Evolutionary conservation across 2,113 vertebrate genomes (phyloP), one percentile per base, ranked within the genome.

Genomic region (Triplophysa tibetana): DNA sequence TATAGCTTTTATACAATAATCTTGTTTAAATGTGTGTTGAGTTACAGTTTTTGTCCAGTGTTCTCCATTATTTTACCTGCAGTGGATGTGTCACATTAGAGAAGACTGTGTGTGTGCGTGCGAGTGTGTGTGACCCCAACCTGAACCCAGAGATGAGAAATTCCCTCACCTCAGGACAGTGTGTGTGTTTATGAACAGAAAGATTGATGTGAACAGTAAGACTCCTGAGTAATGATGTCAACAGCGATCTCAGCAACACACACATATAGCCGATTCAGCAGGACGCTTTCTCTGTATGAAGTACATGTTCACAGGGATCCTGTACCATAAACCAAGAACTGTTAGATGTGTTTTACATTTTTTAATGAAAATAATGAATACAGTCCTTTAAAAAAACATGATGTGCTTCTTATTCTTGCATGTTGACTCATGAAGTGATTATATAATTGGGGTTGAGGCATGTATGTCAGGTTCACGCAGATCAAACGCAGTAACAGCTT

Each of bases 221-320:
- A 60, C 75, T 84, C 79, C 50, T 78, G 83, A 84, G 83, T 81
- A 81, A 84, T 78, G 79, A 81, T 84, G 83, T 84, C 83, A 84
- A 78, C 83, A 78, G 64, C 75, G 17, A 81, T 84, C 70, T 81
- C 79, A 75, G 82, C 83, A 63, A 75, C 77, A 63, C 45, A 70
- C 63, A 65, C 33, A 17, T 81, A 82, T 85, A 89, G 81, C 83
- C 89, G 90, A 86, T 87, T 82, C 89, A 93, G 90, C 90, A 91
- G 91, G 91, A 90, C 89, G 88, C 84, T 90, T 91, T 91, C 91
- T 91, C 92, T 87, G 21, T 50, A 50, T 50, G 11, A 50, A 50
- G 48, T 50, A 52, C 50, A 52, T 16, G 17, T 52, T 1, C 50
- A 52, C 11, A 6, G 13, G 17, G 50, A 54, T 54, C 50, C 14